Conservation (phyloP, 2,113 vertebrate genomes). For the Anguilla japonica region DNA sequence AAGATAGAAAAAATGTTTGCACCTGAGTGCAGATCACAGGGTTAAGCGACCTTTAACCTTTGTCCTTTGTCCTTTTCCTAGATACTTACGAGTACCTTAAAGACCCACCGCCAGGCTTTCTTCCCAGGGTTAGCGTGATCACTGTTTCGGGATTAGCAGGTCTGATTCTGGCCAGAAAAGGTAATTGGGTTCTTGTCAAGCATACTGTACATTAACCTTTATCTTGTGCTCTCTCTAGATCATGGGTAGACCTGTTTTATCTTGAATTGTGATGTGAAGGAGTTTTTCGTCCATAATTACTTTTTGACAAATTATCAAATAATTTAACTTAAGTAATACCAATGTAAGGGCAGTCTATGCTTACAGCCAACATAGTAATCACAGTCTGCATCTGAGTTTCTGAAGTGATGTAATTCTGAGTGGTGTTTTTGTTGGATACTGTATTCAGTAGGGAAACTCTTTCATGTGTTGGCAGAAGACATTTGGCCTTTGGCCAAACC, state of each 20-base stretch:
- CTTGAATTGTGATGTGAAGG: no score
- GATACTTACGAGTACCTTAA: slow-evolving; percentile 84
- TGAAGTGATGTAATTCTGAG: neutral
- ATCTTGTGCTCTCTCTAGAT: neutral
- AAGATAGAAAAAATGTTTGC: neutral
- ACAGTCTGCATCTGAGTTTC: neutral
- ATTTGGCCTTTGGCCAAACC: neutral
- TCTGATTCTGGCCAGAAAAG: slow-evolving; percentile 79
- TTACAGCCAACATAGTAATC: no score
- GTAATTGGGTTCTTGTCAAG: slow-evolving; percentile 54
- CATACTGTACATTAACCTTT: neutral
- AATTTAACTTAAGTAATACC: no score
- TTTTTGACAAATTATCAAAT: no score
- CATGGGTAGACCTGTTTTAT: neutral
- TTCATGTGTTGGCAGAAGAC: neutral
- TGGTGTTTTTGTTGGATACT: neutral
- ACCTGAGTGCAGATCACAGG: no score
- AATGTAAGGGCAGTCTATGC: no score
- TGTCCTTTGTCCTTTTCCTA: slow-evolving; percentile 50
- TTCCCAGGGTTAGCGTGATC: slow-evolving; percentile 79
- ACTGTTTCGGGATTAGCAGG: slow-evolving; percentile 80
- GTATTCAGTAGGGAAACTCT: neutral
- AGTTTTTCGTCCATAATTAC: no score
- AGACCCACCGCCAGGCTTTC: slow-evolving; percentile 82
- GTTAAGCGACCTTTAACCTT: neutral